Evolutionary conservation across 2,113 vertebrate species (phyloP), one percentile per base, ranked within the genome.

Genomic region (Cottus gobio): DNA sequence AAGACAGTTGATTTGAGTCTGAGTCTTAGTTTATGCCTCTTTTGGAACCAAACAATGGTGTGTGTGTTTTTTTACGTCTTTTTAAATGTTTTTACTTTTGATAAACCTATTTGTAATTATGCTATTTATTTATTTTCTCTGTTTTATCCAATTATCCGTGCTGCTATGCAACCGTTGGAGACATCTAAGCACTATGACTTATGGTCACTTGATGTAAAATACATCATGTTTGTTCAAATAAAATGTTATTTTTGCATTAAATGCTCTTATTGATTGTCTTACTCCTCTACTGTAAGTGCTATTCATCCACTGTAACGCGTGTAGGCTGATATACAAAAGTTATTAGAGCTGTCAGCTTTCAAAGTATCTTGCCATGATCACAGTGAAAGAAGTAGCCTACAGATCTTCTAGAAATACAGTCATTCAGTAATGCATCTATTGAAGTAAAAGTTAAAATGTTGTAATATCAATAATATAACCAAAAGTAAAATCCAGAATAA

Each of bases 171-270:
- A 58, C 34, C 46, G 30, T 31, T 87, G 16, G 34, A 62, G 28
- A 75, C 46, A 83, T 26, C 34, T 13, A 89, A 60, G 83, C 80
- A 89, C 83, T 84, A 64, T 54, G 1, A 8, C 7, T 85, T 87
- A 77, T 89, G 79, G 82, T 87, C 78, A 63, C 18, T 57, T 63
- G 62, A 60, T 90, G 70, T 83, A 58, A 50, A 78, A 74, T 76
- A 50, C 67, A 77, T 76, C 54, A 76, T 52, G 54, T 80, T 82
- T 89, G 84, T 85, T 92, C 2, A 67, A 92, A 90, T 90, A 91
- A 92, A 93, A 71, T 52, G 36, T 48, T 92, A 87, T 91, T 91
- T 91, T 93, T 85, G 66, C 85, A 90, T 60, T n/a, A 69, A 12
- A 62, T 63, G 3, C 2, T 36, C 8, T 74, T 16, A 15, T 36